These are phyloP conservation scores for Nomada flava DNA, from an alignment of 2,888 invertebrate genomes.

Conservation along the genomic window DNA sequence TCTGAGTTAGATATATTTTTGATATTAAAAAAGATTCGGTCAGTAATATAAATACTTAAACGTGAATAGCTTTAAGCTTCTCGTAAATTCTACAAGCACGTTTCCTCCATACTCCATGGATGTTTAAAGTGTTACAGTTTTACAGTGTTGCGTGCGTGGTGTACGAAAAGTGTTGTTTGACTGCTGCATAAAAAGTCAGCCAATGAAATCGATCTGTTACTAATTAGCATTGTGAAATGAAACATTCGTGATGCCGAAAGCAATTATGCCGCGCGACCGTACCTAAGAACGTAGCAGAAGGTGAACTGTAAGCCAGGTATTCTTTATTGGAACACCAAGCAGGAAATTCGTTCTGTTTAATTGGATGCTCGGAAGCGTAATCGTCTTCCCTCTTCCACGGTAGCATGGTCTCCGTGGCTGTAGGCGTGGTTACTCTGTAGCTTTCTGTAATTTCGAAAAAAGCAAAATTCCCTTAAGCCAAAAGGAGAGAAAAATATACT, in stretches of 20 bases:
- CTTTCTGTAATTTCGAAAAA: conserved; percentile 85
- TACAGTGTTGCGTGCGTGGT: conserved; percentile 5
- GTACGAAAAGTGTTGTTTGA: background rate
- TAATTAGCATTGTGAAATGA: background rate
- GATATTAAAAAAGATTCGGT: background rate
- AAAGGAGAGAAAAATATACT: background rate
- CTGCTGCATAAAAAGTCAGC: conserved; percentile 3
- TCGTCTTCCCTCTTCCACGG: conserved; percentile 96
- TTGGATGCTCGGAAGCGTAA: conserved; percentile 87
- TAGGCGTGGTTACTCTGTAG: conserved; percentile 93
- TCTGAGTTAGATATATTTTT: background rate
- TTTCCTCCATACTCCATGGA: background rate
- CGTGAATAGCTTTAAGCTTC: background rate
- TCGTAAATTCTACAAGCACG: background rate
- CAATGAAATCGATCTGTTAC: conserved; percentile 24
- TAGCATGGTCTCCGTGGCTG: conserved; percentile 94
- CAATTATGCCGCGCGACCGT: conserved; percentile 75
- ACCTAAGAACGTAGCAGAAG: conserved; percentile 96
- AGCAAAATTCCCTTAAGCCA: background rate
- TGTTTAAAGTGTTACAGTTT: background rate
- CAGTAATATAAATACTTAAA: background rate
- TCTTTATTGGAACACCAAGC: conserved; percentile 98
- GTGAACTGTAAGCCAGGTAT: conserved; percentile 95
- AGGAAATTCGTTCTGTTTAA: conserved; percentile 95
- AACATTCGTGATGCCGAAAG: background rate